Conservation (phyloP, 2,113 vertebrate species). For the Siniperca knerii region DNA sequence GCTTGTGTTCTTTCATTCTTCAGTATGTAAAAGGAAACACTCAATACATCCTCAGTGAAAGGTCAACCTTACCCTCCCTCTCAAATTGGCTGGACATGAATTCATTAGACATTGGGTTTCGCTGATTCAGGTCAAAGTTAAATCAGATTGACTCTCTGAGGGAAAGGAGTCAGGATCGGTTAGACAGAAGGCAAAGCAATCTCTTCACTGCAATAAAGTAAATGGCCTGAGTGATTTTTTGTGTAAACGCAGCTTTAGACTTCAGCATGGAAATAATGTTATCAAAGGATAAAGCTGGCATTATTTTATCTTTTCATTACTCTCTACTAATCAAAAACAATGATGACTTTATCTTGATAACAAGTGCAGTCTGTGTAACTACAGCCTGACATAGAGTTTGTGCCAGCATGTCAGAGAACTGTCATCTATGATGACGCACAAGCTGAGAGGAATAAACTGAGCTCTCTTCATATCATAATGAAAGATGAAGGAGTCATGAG, state of each 20-base stretch:
- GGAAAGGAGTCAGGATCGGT: neutral
- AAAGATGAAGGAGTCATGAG: slow-evolving; percentile 14
- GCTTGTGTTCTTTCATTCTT: neutral
- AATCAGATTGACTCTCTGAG: neutral
- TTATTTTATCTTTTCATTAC: neutral
- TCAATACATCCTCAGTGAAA: neutral
- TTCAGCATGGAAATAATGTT: neutral
- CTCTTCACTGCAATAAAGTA: neutral
- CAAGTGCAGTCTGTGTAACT: neutral
- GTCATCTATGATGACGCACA: neutral
- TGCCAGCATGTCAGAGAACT: too few species aligned
- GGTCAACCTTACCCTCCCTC: neutral
- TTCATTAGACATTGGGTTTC: too few species aligned
- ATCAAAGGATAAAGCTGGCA: neutral
- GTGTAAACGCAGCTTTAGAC: neutral
- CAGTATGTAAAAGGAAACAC: neutral
- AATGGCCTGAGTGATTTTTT: neutral
- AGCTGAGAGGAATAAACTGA: neutral
- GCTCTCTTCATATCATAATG: neutral
- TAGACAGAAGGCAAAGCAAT: neutral
- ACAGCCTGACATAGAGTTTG: neutral
- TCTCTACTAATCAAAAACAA: neutral
- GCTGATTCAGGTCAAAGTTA: neutral
- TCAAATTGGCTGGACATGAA: neutral
- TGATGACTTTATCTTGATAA: neutral